phyloP scores from a whole-genome alignment of 2,888 invertebrate species.

The Cephus nigrinus region DNA sequence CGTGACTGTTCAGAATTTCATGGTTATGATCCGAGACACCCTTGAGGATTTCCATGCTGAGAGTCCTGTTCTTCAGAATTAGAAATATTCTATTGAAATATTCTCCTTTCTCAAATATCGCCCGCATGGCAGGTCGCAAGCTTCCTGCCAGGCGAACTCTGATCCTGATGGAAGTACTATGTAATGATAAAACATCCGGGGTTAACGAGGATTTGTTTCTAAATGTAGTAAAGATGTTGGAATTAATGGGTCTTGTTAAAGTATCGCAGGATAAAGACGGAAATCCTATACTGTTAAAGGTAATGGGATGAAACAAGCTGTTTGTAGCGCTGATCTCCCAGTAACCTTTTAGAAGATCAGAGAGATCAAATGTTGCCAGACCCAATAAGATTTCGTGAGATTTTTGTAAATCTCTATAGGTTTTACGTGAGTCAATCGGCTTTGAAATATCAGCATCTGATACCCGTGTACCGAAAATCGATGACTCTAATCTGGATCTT shows the following conservation, averaged over 20 bases:
- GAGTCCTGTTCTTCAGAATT: not conserved
- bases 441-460: not conserved
- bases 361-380: not conserved
- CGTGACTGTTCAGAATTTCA: not conserved
- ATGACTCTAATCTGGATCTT: not conserved
- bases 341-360: not conserved
- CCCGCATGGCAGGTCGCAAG: not conserved
- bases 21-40: not conserved
- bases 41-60: not conserved
- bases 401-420: not conserved
- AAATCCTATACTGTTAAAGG: not conserved
- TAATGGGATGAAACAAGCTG: not conserved
- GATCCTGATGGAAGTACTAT: not conserved
- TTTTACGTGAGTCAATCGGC: not conserved
- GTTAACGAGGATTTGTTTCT: not conserved
- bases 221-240: not conserved
- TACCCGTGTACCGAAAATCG: not conserved
- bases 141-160: not conserved
- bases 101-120: not conserved
- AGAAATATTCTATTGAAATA: not conserved
- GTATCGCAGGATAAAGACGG: not conserved
- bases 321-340: not conserved
- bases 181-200: not conserved
- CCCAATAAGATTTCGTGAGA: not conserved
- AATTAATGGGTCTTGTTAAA: not conserved